These are phyloP conservation scores for Microtus montanus DNA, from an alignment of 2,113 vertebrate genomes.

Conservation along the genomic window DNA sequence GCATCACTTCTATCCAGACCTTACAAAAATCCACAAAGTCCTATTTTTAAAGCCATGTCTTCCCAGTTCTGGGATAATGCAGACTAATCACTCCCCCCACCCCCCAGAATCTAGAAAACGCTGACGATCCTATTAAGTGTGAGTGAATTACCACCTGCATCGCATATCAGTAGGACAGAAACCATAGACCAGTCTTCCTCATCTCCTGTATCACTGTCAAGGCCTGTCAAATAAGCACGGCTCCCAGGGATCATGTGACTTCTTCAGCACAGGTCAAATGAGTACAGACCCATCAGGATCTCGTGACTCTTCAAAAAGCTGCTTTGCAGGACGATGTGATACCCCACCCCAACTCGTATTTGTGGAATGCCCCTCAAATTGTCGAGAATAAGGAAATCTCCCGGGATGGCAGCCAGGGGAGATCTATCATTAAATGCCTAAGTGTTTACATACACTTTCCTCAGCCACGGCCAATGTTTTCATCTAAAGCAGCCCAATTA, in stretches of 20 bases:
- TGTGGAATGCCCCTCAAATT: slow-evolving; percentile 20
- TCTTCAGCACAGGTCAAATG: background rate
- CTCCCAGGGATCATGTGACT: background rate
- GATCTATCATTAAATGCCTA: background rate
- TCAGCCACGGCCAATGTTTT: background rate
- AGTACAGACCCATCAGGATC: background rate
- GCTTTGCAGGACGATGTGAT: background rate
- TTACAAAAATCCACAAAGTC: background rate
- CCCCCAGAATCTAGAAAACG: background rate
- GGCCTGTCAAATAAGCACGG: background rate
- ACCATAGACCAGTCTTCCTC: background rate
- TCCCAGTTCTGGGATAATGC: slow-evolving; percentile 8
- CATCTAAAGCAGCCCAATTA: background rate
- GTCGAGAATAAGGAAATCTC: background rate
- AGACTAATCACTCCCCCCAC: background rate
- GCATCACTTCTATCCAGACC: background rate
- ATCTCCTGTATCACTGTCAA: background rate
- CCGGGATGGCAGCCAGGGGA: background rate
- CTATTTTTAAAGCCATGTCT: background rate
- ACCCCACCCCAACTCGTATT: background rate
- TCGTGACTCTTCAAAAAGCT: background rate
- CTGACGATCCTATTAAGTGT: background rate
- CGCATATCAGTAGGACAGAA: background rate
- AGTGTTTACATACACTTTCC: background rate
- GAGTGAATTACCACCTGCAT: background rate